A percentile compares a stretch with the other conserved stretches of the same genome.
phyloP scores from a whole-genome alignment of 2,888 invertebrate genomes.

The Dryobota labecula region DNA sequence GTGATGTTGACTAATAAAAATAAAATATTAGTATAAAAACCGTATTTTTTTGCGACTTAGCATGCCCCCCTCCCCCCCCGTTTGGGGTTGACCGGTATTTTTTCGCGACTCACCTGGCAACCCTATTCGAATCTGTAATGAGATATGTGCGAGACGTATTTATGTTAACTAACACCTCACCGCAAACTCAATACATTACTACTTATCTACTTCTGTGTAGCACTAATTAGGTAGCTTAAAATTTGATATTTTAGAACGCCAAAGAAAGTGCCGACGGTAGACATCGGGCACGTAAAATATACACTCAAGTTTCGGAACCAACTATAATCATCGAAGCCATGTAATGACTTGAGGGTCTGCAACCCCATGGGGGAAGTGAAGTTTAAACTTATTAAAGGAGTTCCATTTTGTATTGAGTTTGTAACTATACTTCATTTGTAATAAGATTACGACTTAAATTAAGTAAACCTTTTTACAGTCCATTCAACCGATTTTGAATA shows the following conservation, averaged over 20 bases:
- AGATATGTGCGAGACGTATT: constrained; percentile 55
- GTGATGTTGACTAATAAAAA: too few species aligned
- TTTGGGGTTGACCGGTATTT: too few species aligned
- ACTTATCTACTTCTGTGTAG: constrained; percentile 20
- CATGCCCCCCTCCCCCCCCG: too few species aligned
- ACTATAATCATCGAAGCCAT: constrained; percentile 7
- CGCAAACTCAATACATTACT: constrained; percentile 49
- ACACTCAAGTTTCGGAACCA: constrained; percentile 1
- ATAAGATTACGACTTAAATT: too few species aligned
- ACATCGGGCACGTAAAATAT: background rate
- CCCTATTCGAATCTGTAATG: constrained; percentile 51
- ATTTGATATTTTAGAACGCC: background rate
- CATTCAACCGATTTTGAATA: too few species aligned
- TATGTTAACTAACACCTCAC: constrained; percentile 49
- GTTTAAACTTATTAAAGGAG: constrained; percentile 9
- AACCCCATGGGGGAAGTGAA: background rate
- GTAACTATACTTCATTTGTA: too few species aligned
- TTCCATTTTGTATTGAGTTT: constrained; percentile 8
- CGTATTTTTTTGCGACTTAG: too few species aligned
- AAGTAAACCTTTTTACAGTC: too few species aligned
- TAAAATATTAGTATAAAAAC: too few species aligned
- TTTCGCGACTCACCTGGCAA: too few species aligned
- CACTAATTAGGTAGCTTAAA: constrained; percentile 15
- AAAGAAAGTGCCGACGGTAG: background rate
- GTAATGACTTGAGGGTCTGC: constrained; percentile 4